phyloP scores from a whole-genome alignment of 2,113 vertebrate genomes.

The Anguilla japonica region DNA sequence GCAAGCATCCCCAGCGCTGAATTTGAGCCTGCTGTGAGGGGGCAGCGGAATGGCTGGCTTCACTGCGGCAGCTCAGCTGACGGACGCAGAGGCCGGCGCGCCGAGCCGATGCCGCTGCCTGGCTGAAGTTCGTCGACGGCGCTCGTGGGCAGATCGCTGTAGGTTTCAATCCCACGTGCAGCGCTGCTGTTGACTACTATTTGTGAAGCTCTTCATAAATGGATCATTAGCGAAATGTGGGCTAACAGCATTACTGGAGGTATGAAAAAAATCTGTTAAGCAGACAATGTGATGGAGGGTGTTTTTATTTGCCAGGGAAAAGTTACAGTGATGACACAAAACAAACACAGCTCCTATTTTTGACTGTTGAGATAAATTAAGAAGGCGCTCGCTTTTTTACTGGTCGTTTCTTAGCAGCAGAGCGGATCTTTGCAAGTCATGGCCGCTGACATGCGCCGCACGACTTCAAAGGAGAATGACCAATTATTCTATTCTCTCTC shows the following conservation, averaged over 20 bases:
- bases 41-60: background rate
- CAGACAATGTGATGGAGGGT: background rate
- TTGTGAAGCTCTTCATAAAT: background rate
- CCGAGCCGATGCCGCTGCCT: background rate
- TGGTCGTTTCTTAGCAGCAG: background rate
- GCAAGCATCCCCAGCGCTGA: background rate
- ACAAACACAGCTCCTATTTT: background rate
- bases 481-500: background rate
- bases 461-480: background rate
- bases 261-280: background rate
- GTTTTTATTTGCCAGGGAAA: background rate
- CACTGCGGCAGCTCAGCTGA: background rate
- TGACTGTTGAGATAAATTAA: background rate
- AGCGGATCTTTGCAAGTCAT: background rate
- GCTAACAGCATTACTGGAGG: background rate
- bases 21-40: background rate
- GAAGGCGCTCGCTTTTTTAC: background rate
- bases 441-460: background rate
- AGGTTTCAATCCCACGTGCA: background rate
- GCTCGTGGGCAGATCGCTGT: background rate
- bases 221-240: background rate
- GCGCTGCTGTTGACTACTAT: background rate
- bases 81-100: background rate
- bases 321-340: background rate
- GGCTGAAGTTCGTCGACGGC: background rate